Evolutionary conservation across 2,797 vertebrate species (phyloP).

Genomic region (Pterois miles): DNA sequence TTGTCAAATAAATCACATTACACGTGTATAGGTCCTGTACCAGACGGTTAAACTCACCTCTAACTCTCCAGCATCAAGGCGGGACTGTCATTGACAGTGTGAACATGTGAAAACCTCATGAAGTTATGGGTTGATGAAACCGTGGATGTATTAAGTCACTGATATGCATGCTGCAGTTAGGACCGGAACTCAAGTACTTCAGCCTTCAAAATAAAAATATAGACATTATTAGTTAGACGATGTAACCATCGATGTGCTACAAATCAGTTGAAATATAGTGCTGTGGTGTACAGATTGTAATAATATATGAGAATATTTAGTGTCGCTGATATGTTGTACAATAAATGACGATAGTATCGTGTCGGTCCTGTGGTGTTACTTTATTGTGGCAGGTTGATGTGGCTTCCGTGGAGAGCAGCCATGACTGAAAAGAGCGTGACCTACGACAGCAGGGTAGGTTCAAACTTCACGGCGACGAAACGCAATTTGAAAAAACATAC

Average conservation of each 20-base stretch:
- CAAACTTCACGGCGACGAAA: constrained; percentile 8
- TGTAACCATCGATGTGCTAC: rapidly evolving
- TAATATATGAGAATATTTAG: rapidly evolving
- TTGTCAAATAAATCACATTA: too few relatives aligned
- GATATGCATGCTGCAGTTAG: rapidly evolving
- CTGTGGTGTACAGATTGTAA: rapidly evolving
- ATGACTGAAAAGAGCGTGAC: constrained; percentile 38
- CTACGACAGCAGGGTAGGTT: constrained; percentile 55
- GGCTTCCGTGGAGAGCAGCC: constrained; percentile 27
- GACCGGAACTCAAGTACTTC: neutral
- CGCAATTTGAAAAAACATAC: neutral
- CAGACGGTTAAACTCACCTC: constrained; percentile 16
- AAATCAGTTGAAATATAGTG: rapidly evolving
- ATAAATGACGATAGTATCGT: neutral
- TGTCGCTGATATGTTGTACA: rapidly evolving
- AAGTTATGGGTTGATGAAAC: neutral
- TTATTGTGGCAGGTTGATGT: constrained; percentile 37
- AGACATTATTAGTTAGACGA: rapidly evolving
- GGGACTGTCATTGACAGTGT: rapidly evolving
- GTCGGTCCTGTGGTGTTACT: neutral
- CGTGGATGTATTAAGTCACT: too few relatives aligned
- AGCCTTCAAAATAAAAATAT: constrained; percentile 47
- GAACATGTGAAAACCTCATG: neutral
- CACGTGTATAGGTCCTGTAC: neutral
- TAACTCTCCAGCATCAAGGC: neutral